A percentile compares a stretch with the other conserved stretches of the same genome.
Evolutionary conservation across 2,113 vertebrate species (phyloP).

Genomic region (Phaethon lepturus): DNA sequence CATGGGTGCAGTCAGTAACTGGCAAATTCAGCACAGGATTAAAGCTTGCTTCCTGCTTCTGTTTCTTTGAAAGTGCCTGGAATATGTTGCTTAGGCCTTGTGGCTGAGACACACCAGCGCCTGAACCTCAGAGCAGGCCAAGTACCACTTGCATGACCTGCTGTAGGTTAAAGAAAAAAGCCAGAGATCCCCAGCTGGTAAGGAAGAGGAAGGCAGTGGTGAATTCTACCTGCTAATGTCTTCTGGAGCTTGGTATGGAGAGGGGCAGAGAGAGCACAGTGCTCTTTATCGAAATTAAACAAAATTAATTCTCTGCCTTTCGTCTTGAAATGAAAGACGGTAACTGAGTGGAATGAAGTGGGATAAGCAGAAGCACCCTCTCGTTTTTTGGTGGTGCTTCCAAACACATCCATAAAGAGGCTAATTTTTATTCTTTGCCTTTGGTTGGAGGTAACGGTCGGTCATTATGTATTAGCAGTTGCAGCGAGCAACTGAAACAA

Average conservation of each 20-base stretch:
- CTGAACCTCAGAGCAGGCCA: neutral
- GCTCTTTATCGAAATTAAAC: neutral
- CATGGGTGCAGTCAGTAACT: neutral
- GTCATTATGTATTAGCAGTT: neutral
- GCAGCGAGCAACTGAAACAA: neutral
- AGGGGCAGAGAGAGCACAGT: neutral
- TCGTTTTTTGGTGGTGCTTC: neutral
- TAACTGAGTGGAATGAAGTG: neutral
- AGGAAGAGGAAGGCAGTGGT: neutral
- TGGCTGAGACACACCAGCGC: neutral
- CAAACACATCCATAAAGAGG: neutral
- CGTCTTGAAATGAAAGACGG: neutral
- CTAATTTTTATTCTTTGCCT: neutral
- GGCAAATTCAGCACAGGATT: neutral
- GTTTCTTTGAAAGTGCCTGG: neutral
- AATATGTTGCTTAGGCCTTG: neutral
- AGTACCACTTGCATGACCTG: neutral
- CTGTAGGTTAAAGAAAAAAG: neutral
- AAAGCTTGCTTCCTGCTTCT: neutral
- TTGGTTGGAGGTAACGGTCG: neutral
- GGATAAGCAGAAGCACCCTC: neutral
- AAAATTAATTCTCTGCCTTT: neutral
- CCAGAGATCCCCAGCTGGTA: neutral
- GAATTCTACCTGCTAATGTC: neutral
- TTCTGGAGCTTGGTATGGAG: neutral